Evolutionary conservation across 2,797 vertebrate species (phyloP).

Genomic region (Pagetopsis macropterus): DNA sequence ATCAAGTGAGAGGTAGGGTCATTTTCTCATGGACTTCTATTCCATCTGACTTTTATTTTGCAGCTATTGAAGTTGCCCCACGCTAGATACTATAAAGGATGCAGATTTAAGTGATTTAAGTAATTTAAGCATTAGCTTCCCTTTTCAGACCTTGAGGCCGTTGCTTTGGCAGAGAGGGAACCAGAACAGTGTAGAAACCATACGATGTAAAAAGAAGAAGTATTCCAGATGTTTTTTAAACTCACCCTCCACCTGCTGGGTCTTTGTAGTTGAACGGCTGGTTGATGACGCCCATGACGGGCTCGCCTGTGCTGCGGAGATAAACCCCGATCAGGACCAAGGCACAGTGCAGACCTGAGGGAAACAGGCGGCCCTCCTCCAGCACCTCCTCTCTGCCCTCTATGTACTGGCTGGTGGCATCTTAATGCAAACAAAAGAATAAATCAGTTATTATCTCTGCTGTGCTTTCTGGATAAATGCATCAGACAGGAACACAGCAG

Average conservation of each 20-base stretch:
- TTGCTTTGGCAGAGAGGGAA: too few relatives aligned
- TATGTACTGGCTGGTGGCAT: constrained; percentile 92
- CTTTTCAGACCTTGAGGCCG: too few relatives aligned
- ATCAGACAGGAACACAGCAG: rapidly evolving
- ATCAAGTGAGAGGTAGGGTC: too few relatives aligned
- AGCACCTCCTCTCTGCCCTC: constrained; percentile 84
- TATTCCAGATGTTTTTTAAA: not conserved
- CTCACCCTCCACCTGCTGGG: constrained; percentile 73
- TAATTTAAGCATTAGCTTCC: too few relatives aligned
- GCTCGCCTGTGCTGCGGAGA: constrained; percentile 84
- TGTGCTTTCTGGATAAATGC: not conserved
- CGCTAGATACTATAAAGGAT: too few relatives aligned
- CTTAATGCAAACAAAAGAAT: constrained; percentile 63
- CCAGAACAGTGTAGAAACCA: not conserved
- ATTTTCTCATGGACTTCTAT: too few relatives aligned
- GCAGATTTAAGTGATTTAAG: too few relatives aligned
- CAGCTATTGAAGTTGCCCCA: too few relatives aligned
- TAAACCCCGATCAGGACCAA: constrained; percentile 91
- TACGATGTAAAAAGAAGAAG: not conserved
- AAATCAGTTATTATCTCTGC: constrained; percentile 7
- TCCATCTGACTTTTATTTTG: too few relatives aligned
- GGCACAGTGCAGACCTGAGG: constrained; percentile 89
- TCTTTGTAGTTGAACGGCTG: constrained; percentile 88
- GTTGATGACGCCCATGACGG: constrained; percentile 92
- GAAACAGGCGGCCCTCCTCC: constrained; percentile 81